A percentile compares a stretch with the other conserved stretches of the same genome.
Evolutionary conservation across 2,888 invertebrate genomes (phyloP).

Genomic region (Morinoia aosen): DNA sequence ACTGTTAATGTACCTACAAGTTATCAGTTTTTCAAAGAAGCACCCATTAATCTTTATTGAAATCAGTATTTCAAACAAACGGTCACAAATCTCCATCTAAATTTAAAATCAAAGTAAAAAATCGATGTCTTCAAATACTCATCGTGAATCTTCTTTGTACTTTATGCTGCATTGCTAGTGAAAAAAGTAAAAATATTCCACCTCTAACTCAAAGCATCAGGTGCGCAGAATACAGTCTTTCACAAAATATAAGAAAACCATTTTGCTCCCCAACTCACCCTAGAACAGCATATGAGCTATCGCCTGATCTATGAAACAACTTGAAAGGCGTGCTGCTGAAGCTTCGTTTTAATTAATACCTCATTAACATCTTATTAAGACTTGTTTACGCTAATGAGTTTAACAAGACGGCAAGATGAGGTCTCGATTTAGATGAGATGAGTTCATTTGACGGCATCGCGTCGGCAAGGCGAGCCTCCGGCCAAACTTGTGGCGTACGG

Average conservation of each 20-base stretch:
- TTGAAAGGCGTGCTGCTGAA: background rate
- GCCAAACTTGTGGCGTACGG: background rate
- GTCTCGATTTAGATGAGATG: background rate
- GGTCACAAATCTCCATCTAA: background rate
- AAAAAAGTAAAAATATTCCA: background rate
- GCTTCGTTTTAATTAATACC: slow-evolving; percentile 43
- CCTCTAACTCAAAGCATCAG: background rate
- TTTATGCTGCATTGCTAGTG: background rate
- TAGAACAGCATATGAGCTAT: background rate
- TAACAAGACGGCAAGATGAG: slow-evolving; percentile 30
- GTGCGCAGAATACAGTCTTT: background rate
- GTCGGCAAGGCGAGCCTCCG: background rate
- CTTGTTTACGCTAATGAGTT: slow-evolving; percentile 49
- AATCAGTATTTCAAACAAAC: background rate
- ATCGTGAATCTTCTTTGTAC: background rate
- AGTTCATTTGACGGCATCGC: background rate
- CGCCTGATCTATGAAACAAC: background rate
- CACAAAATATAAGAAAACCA: background rate
- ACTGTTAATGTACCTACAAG: background rate
- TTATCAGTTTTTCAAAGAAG: background rate
- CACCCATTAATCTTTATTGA: background rate
- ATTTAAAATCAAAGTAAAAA: no score
- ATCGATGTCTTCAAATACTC: no score
- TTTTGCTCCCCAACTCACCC: background rate
- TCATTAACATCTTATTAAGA: slow-evolving; percentile 46